Conservation (phyloP, 2,797 vertebrate genomes). For the Bradypus variegatus region DNA sequence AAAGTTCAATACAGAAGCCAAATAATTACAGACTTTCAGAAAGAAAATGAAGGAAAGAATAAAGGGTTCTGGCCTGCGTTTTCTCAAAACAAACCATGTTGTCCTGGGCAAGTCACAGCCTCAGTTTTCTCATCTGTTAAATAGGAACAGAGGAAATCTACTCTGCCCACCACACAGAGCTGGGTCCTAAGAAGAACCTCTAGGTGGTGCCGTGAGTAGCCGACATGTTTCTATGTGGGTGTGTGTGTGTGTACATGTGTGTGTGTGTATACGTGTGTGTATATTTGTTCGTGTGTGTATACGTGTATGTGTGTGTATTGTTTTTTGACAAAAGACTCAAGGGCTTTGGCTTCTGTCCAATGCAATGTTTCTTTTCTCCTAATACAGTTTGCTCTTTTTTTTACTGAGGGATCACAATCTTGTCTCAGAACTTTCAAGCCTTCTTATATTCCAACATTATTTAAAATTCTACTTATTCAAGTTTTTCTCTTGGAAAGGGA, state of each 20-base stretch:
- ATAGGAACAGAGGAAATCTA: neutral
- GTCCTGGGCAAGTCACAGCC: neutral
- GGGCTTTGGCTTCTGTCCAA: neutral
- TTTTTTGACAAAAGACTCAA: neutral
- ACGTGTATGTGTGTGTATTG: too few relatives aligned
- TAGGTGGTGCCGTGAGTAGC: too few relatives aligned
- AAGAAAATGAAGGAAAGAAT: neutral
- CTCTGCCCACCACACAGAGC: neutral
- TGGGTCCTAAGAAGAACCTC: neutral
- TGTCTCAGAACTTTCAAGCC: neutral
- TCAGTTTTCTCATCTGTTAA: neutral
- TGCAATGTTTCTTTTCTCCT: neutral
- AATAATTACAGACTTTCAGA: neutral
- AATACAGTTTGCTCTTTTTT: neutral
- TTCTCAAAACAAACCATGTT: neutral
- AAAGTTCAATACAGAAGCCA: neutral
- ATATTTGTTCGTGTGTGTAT: too few relatives aligned
- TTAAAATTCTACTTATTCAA: neutral
- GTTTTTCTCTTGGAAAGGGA: neutral
- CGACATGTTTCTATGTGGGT: too few relatives aligned
- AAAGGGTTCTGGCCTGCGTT: neutral
- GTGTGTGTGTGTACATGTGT: too few relatives aligned
- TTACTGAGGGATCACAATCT: neutral
- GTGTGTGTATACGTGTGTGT: too few relatives aligned
- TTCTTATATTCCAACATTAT: neutral